Evolutionary conservation across 2,113 vertebrate species (phyloP), one percentile per base, ranked within the genome.

Genomic region (Lathamus discolor): DNA sequence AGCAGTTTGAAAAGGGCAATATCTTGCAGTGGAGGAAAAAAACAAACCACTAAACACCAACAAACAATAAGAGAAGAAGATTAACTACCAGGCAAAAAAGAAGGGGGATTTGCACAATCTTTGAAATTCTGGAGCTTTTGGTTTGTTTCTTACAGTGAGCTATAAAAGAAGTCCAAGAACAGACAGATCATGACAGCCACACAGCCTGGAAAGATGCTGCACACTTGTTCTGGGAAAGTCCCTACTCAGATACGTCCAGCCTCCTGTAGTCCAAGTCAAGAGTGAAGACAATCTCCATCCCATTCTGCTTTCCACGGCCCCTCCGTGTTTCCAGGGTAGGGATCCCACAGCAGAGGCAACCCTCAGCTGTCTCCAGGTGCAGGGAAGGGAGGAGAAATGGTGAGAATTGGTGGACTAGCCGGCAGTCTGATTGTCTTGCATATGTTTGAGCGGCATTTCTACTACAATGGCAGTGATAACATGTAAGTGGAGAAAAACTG

Each of bases 1-100:
- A 80, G 81, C 44, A 73, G 52, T 89, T 87, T 95, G 95, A 96
- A 97, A 97, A 97, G 94, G 93, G 89, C 87, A 94, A 20, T 64
- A 79, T n/a, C 86, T 89, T 92, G 73, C 69, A 49, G 14, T 52
- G 23, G 46, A 68, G 23, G 11, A 85, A 67, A 28, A 55, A 9
- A 15, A 1, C 9, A 6, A 41, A 41, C 13, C 55, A n/a, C 13
- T 5, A n/a, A n/a, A 15, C 13, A 44, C 14, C 18, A 59, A 13
- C 9, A 67, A 82, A 74, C 17, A 90, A 72, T 39, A 43, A 59
- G 70, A 79, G 22, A 51, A 33, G 33, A 66, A 83, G 4, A 88
- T 88, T 89, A 88, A 89, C 68, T n/a, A 5, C 8, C 55, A 35
- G 19, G 27, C 2, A 66, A 41, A 70, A 52, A 66, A 10, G 16